Base-by-base conservation (phyloP, 1,140 invertebrate genomes). In the Drosophila equinoxialis region DNA sequence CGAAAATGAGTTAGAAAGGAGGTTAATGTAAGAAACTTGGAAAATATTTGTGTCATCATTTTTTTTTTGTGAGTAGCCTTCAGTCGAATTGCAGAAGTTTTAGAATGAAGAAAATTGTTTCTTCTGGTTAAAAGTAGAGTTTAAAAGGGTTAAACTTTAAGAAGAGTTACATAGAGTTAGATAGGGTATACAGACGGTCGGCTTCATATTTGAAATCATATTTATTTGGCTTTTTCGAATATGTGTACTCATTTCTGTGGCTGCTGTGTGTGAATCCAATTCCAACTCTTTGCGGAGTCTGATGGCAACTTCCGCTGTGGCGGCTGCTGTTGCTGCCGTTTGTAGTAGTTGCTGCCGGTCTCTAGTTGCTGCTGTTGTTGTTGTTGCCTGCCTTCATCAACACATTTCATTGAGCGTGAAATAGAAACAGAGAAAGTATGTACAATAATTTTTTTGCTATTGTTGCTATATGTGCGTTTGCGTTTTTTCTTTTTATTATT, bases 381-480 rank as follows among this genome's bases (percentile, higher is more conserved):
- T 71, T 59, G 63, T 51, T 77, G 42, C 37, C 75, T 71, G 70
- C 68, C 77, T 78, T 89, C 89, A 91, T 91, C 89, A 89, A 91
- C 75, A 87, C 76, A 91, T 91, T 90, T 89, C 89, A 91, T 91
- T 91, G 81, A 91, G 89, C 89, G 89, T 91, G 89, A 91, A 91
- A 91, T 91, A 84, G 89, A 89, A 90, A 91, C 89, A 91, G 89
- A 91, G 89, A 91, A 91, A 91, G 89, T 90, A 81, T 79, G 79
- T 84, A 90, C 81, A 81, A 84, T 89, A 81, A 84, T 90, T 80
- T 78, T 82, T 74, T 67, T 76, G 61, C 75, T 77, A 42, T 63
- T 65, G 13, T 57, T 64, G 80, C 69, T 60, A 35, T 67, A 66
- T 66, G 64, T 68, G 68, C 71, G 39, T 74, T 76, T 75, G 81